These are phyloP conservation scores for Oncorhynchus mykiss DNA, from an alignment of 2,113 vertebrate species.

Conservation along the genomic window DNA sequence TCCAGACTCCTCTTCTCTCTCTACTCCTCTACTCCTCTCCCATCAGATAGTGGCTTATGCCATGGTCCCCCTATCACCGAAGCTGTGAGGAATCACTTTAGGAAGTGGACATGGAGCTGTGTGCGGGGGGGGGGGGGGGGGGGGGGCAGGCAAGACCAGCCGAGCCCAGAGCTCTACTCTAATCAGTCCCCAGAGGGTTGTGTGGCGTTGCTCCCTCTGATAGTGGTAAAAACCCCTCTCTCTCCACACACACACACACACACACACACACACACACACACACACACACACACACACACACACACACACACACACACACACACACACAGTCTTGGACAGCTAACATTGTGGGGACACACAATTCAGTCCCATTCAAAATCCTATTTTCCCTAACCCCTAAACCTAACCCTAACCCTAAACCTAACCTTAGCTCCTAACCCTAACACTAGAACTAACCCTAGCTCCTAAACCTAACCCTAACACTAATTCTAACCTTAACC, in stretches of 20 bases:
- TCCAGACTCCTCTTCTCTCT: not conserved
- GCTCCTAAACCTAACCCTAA: too few species aligned
- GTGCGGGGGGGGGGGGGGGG: constrained; percentile 11
- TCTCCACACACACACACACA: constrained; percentile 5
- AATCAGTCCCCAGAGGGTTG: constrained; percentile 35
- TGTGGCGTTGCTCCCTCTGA: constrained; percentile 12
- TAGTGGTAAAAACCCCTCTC: constrained; percentile 42
- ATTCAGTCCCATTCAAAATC: too few species aligned
- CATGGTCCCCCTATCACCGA: constrained; percentile 8
- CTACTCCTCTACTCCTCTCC: not conserved
- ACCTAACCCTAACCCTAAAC: too few species aligned
- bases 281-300: not conserved
- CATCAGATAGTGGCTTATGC: constrained; percentile 7
- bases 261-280: constrained; percentile 3
- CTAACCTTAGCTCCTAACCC: too few species aligned
- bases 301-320: not conserved
- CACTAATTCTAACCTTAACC: too few species aligned
- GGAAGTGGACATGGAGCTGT: not conserved
- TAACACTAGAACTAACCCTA: too few species aligned
- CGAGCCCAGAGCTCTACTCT: constrained; percentile 1
- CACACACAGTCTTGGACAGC: too few species aligned
- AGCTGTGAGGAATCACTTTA: constrained; percentile 36
- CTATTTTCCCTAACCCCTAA: too few species aligned
- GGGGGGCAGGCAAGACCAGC: not conserved
- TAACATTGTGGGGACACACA: too few species aligned